Conservation (phyloP, 2,888 invertebrate genomes). For the Tetragnatha montana region DNA sequence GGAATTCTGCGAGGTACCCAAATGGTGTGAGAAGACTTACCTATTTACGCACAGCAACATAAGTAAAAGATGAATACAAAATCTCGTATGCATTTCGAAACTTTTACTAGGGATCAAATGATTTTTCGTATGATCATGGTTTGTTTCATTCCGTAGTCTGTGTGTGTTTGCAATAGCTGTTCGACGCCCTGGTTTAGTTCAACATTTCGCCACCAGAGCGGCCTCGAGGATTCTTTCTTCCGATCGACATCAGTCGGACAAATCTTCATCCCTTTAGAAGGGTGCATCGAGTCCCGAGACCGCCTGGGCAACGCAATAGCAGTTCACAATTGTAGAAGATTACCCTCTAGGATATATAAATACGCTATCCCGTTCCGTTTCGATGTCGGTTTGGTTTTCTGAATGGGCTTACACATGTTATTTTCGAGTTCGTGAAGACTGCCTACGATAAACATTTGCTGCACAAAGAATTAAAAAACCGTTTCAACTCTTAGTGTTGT, state of each 20-base stretch:
- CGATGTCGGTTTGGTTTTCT: conserved; percentile 22
- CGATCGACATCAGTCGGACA: background rate
- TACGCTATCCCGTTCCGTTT: conserved; percentile 1
- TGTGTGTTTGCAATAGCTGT: background rate
- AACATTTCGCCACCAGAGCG: conserved; percentile 2
- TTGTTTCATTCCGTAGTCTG: conserved; percentile 30
- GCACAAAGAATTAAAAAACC: conserved; percentile 49
- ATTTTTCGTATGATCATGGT: conserved; percentile 31
- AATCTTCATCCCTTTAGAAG: too few relatives aligned
- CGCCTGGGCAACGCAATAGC: background rate
- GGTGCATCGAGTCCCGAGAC: background rate
- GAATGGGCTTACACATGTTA: conserved; percentile 19
- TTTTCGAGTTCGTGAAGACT: conserved; percentile 23
- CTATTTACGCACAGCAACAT: conserved; percentile 61
- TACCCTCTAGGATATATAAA: conserved; percentile 21
- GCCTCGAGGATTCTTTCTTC: conserved; percentile 3
- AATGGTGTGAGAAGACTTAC: conserved; percentile 37
- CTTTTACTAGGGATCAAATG: conserved; percentile 67
- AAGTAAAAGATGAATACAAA: conserved; percentile 42
- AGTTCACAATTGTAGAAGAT: conserved; percentile 4
- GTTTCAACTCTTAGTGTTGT: conserved; percentile 60
- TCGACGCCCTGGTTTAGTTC: background rate
- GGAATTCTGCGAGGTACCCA: conserved; percentile 41
- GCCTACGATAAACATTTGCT: conserved; percentile 28
- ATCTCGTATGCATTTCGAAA: conserved; percentile 57